Base-by-base conservation (phyloP, 2,888 invertebrate genomes). In the Amphiduros pacificus region DNA sequence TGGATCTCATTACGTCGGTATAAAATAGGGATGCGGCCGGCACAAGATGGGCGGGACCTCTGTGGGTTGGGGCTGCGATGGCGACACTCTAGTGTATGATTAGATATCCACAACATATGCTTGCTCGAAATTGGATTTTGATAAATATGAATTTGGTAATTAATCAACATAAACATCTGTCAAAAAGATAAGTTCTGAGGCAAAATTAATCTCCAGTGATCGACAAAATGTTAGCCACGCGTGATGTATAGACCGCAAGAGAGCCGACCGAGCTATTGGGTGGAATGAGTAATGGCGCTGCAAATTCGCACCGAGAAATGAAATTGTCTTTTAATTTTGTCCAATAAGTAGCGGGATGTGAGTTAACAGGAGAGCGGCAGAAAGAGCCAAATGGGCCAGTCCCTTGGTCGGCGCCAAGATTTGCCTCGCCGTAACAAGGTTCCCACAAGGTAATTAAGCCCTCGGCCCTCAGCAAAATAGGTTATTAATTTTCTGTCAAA, bases 261-360 rank as follows among this genome's bases (percentile, higher is more conserved):
- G 49, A 49, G 31, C 41, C 28, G 20, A 20, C 20, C 26, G 57
- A 24, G 48, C 48, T 29, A 17, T 20, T 9, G 29, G 49, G 27
- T 14, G 26, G 29, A 28, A 57, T 57, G 48, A 57, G 29, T 44
- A 49, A 57, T 57, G 57, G 20, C 22, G 48, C 3, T 3, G 49
- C 48, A 28, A 31, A 44, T 57, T 31, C 36, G 48, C 48, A 48
- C n/a, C 49, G 31, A 57, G 57, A 57, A 57, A 57, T 57, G 57
- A 57, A 57, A 57, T 57, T 57, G 57, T 57, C 57, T 57, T 57
- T 57, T 57, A 57, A 57, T 57, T 57, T 57, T 57, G 22, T 48
- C 49, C 57, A 57, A 57, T 57, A 44, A 57, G 57, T 6, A 36
- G 24, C 22, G 20, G 5, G 57, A 44, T 44, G 29, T n/a, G 48